Evolutionary conservation across 2,888 invertebrate species (phyloP).

Genomic region (Pristionchus fissidentatus): DNA sequence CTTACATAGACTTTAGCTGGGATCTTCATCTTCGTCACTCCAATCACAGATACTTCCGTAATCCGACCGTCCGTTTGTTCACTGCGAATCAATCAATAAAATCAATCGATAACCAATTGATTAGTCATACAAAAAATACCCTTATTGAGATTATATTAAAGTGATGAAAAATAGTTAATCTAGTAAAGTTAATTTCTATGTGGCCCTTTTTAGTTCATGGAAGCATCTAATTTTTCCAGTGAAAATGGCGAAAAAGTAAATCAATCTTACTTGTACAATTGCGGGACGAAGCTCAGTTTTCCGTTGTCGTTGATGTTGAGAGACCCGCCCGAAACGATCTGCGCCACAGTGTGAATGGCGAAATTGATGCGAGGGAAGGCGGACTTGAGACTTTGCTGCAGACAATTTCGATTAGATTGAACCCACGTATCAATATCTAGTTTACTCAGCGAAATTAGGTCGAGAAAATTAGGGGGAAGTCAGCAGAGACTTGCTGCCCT

Average conservation of each 20-base stretch:
- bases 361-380: constrained; percentile 91
- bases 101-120: not conserved
- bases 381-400: constrained; percentile 59
- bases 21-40: constrained; percentile 93
- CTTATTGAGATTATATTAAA: no score
- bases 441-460: no score
- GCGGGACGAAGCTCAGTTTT: constrained; percentile 83
- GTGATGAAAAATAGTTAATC: no score
- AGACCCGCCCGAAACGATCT: constrained; percentile 79
- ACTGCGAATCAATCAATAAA: constrained; percentile 59
- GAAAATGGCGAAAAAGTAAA: no score
- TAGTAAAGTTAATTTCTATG: no score
- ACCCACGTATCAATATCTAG: no score
- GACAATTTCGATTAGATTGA: not conserved
- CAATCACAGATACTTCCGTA: constrained; percentile 87
- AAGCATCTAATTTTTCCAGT: no score
- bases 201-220: no score
- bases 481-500: no score
- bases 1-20: constrained; percentile 96
- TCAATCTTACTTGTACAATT: constrained; percentile 93
- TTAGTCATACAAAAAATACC: not conserved
- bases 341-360: constrained; percentile 95
- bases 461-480: no score
- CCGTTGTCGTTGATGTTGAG: constrained; percentile 7
- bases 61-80: constrained; percentile 87